Conservation (phyloP, 2,797 vertebrate genomes). For the Macropus fuliginosus region DNA sequence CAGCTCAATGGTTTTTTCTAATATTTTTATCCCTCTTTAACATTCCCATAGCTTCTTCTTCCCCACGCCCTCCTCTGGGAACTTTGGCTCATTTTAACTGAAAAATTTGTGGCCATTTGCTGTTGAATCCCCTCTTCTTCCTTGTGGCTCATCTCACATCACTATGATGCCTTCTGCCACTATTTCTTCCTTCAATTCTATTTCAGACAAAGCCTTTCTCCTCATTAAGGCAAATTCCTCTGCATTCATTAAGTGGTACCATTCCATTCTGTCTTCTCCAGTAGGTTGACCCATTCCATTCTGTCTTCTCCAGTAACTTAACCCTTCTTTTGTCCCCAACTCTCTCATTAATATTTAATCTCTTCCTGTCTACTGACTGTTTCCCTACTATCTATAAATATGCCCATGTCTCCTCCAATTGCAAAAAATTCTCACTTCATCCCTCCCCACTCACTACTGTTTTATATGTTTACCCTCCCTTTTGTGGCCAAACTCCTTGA, state of each 20-base stretch:
- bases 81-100: not conserved
- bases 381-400: not conserved
- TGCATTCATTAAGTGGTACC: not conserved
- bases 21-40: too few relatives aligned
- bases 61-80: too few relatives aligned
- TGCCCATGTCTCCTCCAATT: not conserved
- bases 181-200: not conserved
- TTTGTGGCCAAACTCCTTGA: not conserved
- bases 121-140: not conserved
- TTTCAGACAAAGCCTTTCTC: not conserved
- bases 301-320: not conserved
- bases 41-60: too few relatives aligned
- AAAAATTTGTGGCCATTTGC: not conserved
- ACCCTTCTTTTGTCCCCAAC: not conserved
- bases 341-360: not conserved
- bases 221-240: not conserved
- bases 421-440: not conserved
- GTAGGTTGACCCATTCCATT: not conserved
- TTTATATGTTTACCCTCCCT: not conserved
- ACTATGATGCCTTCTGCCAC: not conserved
- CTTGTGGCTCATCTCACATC: not conserved
- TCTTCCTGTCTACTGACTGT: not conserved
- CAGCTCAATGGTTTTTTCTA: not conserved
- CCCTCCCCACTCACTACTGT: not conserved
- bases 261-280: not conserved